phyloP scores from a whole-genome alignment of 2,113 vertebrate species.

The Rhinoderma darwinii region DNA sequence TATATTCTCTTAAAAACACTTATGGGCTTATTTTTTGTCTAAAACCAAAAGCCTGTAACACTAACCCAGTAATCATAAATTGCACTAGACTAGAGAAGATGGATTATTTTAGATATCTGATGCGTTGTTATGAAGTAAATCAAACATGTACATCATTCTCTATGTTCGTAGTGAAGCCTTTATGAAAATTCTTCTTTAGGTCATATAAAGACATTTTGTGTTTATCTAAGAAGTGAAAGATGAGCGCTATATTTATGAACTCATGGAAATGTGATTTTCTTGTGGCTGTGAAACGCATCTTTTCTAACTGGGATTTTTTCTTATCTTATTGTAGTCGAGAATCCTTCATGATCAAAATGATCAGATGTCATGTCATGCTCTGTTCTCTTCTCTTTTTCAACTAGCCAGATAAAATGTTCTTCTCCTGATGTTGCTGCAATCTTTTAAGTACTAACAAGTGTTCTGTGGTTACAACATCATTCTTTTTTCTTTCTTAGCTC shows the following conservation, averaged over 20 bases:
- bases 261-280: constrained; percentile 35
- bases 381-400: constrained; percentile 69
- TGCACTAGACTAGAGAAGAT: not conserved
- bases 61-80: not conserved
- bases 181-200: not conserved
- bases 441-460: constrained; percentile 71
- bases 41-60: too few relatives aligned
- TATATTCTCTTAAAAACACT: too few relatives aligned
- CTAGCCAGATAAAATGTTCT: constrained; percentile 66
- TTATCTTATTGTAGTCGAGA: constrained; percentile 56
- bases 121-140: not conserved
- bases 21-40: too few relatives aligned
- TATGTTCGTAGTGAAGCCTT: not conserved
- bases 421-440: constrained; percentile 63
- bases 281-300: constrained; percentile 28
- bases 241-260: constrained; percentile 19
- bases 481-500: constrained; percentile 66
- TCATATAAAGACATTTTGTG: constrained; percentile 16
- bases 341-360: constrained; percentile 61
- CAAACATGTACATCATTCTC: not conserved
- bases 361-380: constrained; percentile 60
- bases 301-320: constrained; percentile 24
- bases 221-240: constrained; percentile 25
- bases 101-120: not conserved
- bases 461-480: constrained; percentile 67